These are phyloP conservation scores for Reticulitermes lucifugus DNA, from an alignment of 2,888 invertebrate genomes.

Conservation along the genomic window DNA sequence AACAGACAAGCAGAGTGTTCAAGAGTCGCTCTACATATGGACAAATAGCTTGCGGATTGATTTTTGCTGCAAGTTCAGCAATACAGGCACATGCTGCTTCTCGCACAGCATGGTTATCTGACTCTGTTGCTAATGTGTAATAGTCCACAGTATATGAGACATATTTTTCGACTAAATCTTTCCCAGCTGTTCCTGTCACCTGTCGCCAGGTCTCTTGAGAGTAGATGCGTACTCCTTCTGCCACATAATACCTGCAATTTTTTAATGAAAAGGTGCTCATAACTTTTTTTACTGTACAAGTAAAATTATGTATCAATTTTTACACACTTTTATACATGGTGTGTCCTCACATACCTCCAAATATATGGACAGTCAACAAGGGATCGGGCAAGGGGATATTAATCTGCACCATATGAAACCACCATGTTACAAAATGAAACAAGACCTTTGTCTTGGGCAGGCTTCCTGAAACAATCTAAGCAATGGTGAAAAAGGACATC, in stretches of 20 bases:
- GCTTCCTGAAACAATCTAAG: no score
- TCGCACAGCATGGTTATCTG: slow-evolving; percentile 69
- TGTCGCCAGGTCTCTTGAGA: slow-evolving; percentile 68
- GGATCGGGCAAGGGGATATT: no score
- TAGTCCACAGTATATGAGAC: slow-evolving; percentile 64
- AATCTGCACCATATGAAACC: no score
- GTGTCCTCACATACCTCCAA: no score
- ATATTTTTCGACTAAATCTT: slow-evolving; percentile 64
- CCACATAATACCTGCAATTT: slow-evolving; percentile 65
- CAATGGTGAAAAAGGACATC: no score
- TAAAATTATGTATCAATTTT: no score
- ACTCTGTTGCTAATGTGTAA: slow-evolving; percentile 64
- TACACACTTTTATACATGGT: no score
- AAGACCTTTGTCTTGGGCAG: no score
- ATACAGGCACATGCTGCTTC: slow-evolving; percentile 70
- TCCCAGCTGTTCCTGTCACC: slow-evolving; percentile 64
- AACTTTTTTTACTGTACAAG: no score
- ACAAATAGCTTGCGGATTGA: slow-evolving; percentile 60
- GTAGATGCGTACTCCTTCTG: slow-evolving; percentile 68
- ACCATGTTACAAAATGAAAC: no score
- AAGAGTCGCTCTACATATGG: slow-evolving; percentile 63
- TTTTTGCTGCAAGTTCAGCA: slow-evolving; percentile 67
- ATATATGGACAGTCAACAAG: no score
- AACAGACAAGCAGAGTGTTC: slow-evolving; percentile 64
- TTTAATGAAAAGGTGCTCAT: neutral